These are phyloP conservation scores for Melanotaenia pygmaea DNA, from an alignment of 2,797 vertebrate genomes.

Conservation along the genomic window DNA sequence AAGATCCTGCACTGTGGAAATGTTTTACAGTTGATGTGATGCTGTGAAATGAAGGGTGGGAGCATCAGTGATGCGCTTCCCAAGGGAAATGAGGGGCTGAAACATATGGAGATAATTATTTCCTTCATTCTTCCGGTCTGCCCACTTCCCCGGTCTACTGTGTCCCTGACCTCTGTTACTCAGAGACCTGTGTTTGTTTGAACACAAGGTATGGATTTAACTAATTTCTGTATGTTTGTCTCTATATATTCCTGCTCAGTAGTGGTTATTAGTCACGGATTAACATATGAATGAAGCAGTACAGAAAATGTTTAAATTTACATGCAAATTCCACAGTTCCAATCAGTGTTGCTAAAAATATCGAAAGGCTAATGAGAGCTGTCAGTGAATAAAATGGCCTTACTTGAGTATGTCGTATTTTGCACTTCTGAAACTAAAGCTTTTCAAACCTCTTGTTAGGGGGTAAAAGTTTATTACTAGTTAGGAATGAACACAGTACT, in stretches of 20 bases:
- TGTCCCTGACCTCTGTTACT: conserved; percentile 54
- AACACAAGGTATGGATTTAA: conserved; percentile 9
- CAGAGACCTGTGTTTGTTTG: conserved; percentile 31
- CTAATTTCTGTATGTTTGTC: conserved; percentile 2
- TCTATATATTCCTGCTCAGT: not conserved
- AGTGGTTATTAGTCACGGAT: not conserved
- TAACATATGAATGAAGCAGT: not conserved
- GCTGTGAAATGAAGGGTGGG: conserved; percentile 46
- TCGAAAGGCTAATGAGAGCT: not conserved
- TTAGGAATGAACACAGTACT: not conserved
- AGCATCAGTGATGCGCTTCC: conserved; percentile 51
- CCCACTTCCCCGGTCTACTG: conserved; percentile 47
- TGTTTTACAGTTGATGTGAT: conserved; percentile 32
- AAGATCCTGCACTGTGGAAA: not conserved
- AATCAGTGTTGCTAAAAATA: not conserved
- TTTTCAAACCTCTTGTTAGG: not conserved
- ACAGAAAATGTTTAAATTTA: conserved; percentile 1
- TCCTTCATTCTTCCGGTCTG: conserved; percentile 70
- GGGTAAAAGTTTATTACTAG: not conserved
- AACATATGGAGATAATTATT: conserved; percentile 78
- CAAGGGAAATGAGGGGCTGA: conserved; percentile 61
- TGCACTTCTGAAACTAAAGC: not conserved
- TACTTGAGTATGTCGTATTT: not conserved
- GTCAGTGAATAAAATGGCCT: not conserved
- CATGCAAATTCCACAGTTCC: not conserved